Base-by-base conservation (phyloP, 2,797 vertebrate genomes). In the Enteromius unitaeniatus region DNA sequence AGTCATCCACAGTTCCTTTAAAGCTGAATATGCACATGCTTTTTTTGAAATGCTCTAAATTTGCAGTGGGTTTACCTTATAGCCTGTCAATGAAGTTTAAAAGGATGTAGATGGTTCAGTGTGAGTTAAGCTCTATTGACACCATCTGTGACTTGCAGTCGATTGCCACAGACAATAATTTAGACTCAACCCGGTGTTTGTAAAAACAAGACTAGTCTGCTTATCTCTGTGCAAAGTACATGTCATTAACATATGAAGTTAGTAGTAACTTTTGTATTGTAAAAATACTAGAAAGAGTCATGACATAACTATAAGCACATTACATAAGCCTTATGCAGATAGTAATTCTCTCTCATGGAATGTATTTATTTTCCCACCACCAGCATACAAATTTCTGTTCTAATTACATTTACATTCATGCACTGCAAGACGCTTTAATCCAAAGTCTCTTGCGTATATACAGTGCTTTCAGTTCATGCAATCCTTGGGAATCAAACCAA, bases 11-110 rank as follows among this genome's bases (percentile, higher is more conserved):
- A 37, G 31, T 26, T 19, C 21, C 10, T 31, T 62, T 62, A 47
- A 62, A 42, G 40, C 75, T 47, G 60, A 31, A 78, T 14, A n/a
- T 65, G 58, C 60, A 78, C 34, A 42, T 19, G 51, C 73, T 76
- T 40, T 70, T 65, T 47, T 78, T 49, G 26, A 42, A 45, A 21
- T n/a, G 17, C 31, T 10, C n/a, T 31, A 1, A 68, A 45, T 76
- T 77, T 53, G 2, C 23, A 68, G 47, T 83, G 19, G 73, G 47
- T 58, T 77, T 75, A 68, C n/a, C 31, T 9, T 31, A 45, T 40
- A 76, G 73, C 51, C 73, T 47, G 62, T 83, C 49, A 31, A 76
- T 67, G 13, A 75, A 26, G 60, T 31, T 31, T 76, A 68, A 68
- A 83, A 49, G 45, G 34, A 75, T 67, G 45, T 8, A 26, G 11